Percentiles rank a stretch among this genome's conserved stretches.
These are phyloP conservation scores for Gonocerus acuteangulatus DNA, from an alignment of 2,888 invertebrate genomes.

Conservation along the genomic window DNA sequence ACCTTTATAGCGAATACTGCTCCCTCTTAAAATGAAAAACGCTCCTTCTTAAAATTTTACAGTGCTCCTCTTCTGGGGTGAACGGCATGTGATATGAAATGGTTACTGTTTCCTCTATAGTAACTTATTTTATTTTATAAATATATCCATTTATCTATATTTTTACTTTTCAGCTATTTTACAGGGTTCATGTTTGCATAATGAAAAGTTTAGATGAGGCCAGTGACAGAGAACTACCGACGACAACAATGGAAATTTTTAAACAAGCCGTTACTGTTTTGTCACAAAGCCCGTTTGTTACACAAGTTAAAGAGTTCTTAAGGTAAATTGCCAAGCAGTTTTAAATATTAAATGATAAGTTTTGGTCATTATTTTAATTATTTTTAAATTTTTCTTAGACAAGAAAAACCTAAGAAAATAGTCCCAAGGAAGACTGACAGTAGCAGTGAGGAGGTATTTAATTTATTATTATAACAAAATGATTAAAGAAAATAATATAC, in stretches of 20 bases:
- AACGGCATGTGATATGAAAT: too few species aligned
- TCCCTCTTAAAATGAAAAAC: too few species aligned
- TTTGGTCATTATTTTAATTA: conserved; percentile 1
- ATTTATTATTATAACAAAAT: neutral
- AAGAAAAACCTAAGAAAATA: conserved; percentile 26
- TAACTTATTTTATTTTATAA: neutral
- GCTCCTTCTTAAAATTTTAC: too few species aligned
- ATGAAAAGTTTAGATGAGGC: conserved; percentile 75
- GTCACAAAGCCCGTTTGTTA: conserved; percentile 48
- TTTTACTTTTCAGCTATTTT: conserved; percentile 44
- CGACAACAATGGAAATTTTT: conserved; percentile 54
- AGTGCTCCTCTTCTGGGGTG: too few species aligned
- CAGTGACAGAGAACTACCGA: conserved; percentile 59
- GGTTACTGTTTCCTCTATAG: too few species aligned
- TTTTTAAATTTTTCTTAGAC: conserved; percentile 35
- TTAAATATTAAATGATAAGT: too few species aligned
- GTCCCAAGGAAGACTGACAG: neutral
- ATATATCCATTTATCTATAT: neutral
- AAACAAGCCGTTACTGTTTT: conserved; percentile 50
- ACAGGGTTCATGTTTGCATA: conserved; percentile 78
- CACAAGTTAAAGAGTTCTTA: conserved; percentile 39
- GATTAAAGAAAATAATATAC: too few species aligned
- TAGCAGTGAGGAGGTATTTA: conserved; percentile 12
- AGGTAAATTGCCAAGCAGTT: too few species aligned
- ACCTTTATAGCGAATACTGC: too few species aligned